Conservation (phyloP, 2,888 invertebrate genomes). For the Eupithecia tripunctaria region DNA sequence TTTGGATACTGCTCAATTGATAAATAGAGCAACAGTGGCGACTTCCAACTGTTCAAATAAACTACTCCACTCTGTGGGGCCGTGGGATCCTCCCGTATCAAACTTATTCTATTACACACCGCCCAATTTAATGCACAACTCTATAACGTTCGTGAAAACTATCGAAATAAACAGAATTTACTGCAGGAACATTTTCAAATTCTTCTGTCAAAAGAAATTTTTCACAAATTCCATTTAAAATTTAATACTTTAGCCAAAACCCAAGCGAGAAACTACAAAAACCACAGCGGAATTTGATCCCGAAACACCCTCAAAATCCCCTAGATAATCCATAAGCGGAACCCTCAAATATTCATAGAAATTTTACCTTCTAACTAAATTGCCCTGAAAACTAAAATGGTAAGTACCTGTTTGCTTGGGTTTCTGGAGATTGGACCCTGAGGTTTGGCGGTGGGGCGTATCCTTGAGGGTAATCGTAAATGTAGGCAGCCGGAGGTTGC, state of each 20-base stretch:
- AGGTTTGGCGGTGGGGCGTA: conserved; percentile 76
- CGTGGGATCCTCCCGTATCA: neutral
- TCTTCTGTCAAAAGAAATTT: neutral
- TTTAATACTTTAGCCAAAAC: neutral
- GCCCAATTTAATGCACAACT: neutral
- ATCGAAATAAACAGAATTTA: neutral
- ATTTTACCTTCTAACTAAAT: conserved; percentile 23
- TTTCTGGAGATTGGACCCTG: conserved; percentile 76
- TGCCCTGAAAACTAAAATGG: conserved; percentile 31
- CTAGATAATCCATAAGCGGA: conserved; percentile 11
- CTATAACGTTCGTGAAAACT: neutral
- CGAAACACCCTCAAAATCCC: conserved; percentile 1
- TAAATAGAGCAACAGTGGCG: neutral
- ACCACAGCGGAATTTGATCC: conserved; percentile 4
- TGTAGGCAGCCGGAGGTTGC: conserved; percentile 74
- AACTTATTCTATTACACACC: neutral
- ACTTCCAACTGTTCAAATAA: neutral
- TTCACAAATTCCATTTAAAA: conserved; percentile 1
- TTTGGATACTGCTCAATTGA: neutral
- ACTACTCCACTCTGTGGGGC: neutral
- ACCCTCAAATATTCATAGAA: conserved; percentile 31
- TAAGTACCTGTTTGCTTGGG: conserved; percentile 59
- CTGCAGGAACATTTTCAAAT: neutral
- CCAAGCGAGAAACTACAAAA: conserved; percentile 6
- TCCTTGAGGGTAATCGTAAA: conserved; percentile 79